Base-by-base conservation (phyloP, 2,797 vertebrate genomes). In the Eupleurogrammus muticus region DNA sequence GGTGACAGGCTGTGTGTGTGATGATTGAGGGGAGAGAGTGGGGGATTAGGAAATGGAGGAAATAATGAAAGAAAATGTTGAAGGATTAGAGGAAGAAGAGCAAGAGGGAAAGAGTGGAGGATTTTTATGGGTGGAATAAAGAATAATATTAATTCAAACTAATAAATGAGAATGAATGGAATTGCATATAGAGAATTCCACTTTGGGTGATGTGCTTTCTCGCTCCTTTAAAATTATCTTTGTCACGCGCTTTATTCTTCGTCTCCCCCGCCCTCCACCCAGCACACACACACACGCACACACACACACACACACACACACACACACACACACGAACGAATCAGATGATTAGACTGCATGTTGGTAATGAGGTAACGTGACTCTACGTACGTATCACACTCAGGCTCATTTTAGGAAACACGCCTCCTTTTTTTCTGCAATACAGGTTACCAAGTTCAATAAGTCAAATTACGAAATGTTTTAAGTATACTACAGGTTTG, bases 101-200 rank as follows among this genome's bases (percentile, higher is more conserved):
- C 4, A n/a, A 14, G 7, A 12, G 24, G 32, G 48, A n/a, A 35
- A 20, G 36, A 23, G 48, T 28, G n/a, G 34, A 32, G 49, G 46
- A 68, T 49, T 36, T 6, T 74, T 36, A 57, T 75, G 48, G 55
- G 64, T 28, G 60, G 72, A 71, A 60, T 35, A 70, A 62, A 71
- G 12, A 66, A 66, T 50, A 19, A 50, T 57, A 54, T 56, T 48
- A 50, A 81, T 32, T 20, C 24, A 48, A 80, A 79, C 17, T 38
- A 49, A 53, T 75, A 34, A 47, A 5, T 49, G 46, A 52, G 47
- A 74, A 65, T 74, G 55, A 75, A 74, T 48, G 36, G 51, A 65
- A 14, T 2, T 51, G 56, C 16, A 14, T 68, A 55, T 73, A 48
- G 44, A 70, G 10, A 49, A 62, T 2, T 67, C 63, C 64, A 68